These are phyloP conservation scores for Monochamus alternatus DNA, from an alignment of 2,888 invertebrate genomes.

Conservation along the genomic window DNA sequence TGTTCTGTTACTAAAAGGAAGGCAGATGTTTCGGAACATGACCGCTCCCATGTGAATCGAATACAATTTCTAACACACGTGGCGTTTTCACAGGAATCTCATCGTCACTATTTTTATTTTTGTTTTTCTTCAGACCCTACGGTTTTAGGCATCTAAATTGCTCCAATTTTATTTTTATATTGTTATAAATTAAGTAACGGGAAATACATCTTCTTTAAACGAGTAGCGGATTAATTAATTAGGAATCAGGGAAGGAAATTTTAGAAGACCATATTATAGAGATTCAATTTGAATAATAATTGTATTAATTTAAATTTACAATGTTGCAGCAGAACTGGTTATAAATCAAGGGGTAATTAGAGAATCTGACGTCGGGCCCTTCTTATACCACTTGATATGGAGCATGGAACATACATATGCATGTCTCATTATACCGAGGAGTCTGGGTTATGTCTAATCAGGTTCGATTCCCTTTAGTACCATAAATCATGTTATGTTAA, in stretches of 20 bases:
- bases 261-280: slow-evolving; percentile 30
- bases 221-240: slow-evolving; percentile 21
- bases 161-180: slow-evolving; percentile 19
- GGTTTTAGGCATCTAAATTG: not conserved
- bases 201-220: slow-evolving; percentile 9
- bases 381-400: slow-evolving; percentile 65
- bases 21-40: slow-evolving; percentile 43
- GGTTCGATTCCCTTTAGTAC: slow-evolving; percentile 63
- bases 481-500: slow-evolving; percentile 64
- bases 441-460: slow-evolving; percentile 65
- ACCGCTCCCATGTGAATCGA: slow-evolving; percentile 38
- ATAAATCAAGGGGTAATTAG: slow-evolving; percentile 64
- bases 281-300: slow-evolving; percentile 63
- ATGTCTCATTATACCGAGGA: slow-evolving; percentile 68
- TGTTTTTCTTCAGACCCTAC: slow-evolving; percentile 3
- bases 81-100: slow-evolving; percentile 28
- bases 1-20: slow-evolving; percentile 34
- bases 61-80: slow-evolving; percentile 37
- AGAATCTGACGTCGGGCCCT: slow-evolving; percentile 63
- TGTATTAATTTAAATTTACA: slow-evolving; percentile 58
- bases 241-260: slow-evolving; percentile 23
- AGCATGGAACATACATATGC: slow-evolving; percentile 67
- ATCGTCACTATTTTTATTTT: slow-evolving; percentile 26
- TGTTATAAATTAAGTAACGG: slow-evolving; percentile 9
- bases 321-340: slow-evolving; percentile 44